These are phyloP conservation scores for Wiebesia pumilae DNA, from an alignment of 1,140 invertebrate genomes.

Conservation along the genomic window DNA sequence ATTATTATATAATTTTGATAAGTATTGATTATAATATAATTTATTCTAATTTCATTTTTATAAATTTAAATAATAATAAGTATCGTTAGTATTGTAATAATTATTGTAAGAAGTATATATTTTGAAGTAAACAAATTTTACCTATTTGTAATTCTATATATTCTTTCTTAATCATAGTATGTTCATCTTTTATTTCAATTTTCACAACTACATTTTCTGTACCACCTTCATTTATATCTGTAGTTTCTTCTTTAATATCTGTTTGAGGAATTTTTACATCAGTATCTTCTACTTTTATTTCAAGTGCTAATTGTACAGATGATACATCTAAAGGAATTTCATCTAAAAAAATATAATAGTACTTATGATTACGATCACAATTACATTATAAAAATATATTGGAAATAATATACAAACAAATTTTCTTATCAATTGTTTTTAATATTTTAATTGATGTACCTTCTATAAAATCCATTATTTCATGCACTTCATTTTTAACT, in stretches of 20 bases:
- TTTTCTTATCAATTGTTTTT: slow-evolving; percentile 65
- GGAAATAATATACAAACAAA: slow-evolving; percentile 53
- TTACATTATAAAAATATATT: neutral
- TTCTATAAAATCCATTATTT: slow-evolving; percentile 54
- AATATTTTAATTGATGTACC: slow-evolving; percentile 58
- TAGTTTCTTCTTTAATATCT: slow-evolving; percentile 8
- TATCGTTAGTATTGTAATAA: too few species aligned
- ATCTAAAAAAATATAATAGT: slow-evolving; percentile 37
- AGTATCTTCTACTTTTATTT: slow-evolving; percentile 71
- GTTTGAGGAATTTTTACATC: slow-evolving; percentile 73
- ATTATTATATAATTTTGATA: too few species aligned
- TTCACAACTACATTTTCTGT: slow-evolving; percentile 5
- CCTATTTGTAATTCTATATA: slow-evolving; percentile 77
- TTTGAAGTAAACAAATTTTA: slow-evolving; percentile 60
- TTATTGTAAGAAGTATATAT: too few species aligned
- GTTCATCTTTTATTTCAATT: slow-evolving; percentile 1
- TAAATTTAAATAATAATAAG: neutral
- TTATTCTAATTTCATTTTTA: too few species aligned
- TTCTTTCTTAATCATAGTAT: neutral
- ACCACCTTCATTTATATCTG: neutral
- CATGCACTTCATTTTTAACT: slow-evolving; percentile 60
- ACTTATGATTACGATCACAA: neutral
- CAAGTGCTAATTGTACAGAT: slow-evolving; percentile 1
- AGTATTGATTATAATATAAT: too few species aligned
- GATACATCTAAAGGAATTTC: slow-evolving; percentile 21